These are phyloP conservation scores for Trilocha varians DNA, from an alignment of 2,888 invertebrate genomes.

Conservation along the genomic window DNA sequence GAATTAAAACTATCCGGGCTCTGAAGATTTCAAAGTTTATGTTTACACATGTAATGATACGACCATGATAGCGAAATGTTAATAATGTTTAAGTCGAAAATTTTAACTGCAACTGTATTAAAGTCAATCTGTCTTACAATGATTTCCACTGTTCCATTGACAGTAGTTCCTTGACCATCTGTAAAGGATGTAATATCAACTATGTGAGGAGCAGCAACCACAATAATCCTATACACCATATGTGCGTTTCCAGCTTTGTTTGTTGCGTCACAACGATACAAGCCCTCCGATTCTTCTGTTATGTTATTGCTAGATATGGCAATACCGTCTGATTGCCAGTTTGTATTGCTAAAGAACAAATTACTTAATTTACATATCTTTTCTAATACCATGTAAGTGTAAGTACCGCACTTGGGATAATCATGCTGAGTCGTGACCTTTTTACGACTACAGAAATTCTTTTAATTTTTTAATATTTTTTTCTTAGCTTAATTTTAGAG, in stretches of 20 bases:
- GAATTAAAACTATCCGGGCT: too few relatives aligned
- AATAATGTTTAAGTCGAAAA: too few relatives aligned
- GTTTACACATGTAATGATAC: too few relatives aligned
- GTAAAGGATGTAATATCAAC: constrained; percentile 27
- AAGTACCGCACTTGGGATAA: too few relatives aligned
- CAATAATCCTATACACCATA: constrained; percentile 61
- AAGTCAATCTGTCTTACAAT: constrained; percentile 30
- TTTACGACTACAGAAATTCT: too few relatives aligned
- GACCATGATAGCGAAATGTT: too few relatives aligned
- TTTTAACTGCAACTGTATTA: too few relatives aligned
- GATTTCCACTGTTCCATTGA: constrained; percentile 26
- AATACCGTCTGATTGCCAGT: constrained; percentile 35
- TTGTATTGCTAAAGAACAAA: constrained; percentile 33
- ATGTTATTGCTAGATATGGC: constrained; percentile 31
- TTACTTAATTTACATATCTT: neutral
- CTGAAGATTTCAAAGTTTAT: too few relatives aligned
- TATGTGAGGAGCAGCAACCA: constrained; percentile 41
- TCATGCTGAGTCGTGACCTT: too few relatives aligned
- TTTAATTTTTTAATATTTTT: too few relatives aligned
- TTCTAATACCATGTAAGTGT: too few relatives aligned
- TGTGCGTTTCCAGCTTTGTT: constrained; percentile 73
- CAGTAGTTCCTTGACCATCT: constrained; percentile 24
- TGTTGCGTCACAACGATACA: constrained; percentile 73
- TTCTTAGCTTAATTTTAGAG: too few relatives aligned
- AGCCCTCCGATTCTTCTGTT: constrained; percentile 47